A percentile compares a stretch with the other conserved stretches of the same genome.
Evolutionary conservation across 1,140 invertebrate species (phyloP).

Genomic region (Drosophila kurseongensis): DNA sequence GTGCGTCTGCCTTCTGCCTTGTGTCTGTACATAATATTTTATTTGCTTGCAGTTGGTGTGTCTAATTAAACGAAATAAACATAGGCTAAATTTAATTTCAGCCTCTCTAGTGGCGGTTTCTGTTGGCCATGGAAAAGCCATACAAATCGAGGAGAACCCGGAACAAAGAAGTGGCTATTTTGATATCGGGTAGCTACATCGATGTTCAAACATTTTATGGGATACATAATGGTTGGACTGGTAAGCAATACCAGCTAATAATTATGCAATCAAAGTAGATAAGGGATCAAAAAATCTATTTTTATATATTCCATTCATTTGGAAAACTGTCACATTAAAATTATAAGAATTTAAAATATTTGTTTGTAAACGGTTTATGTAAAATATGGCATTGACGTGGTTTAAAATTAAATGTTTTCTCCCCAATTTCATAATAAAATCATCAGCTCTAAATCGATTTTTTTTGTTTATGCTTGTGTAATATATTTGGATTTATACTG

Average conservation of each 20-base stretch:
- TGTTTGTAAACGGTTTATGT: neutral
- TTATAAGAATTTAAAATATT: too few relatives aligned
- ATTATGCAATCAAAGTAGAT: too few relatives aligned
- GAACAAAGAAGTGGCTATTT: conserved; percentile 23
- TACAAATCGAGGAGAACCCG: conserved; percentile 27
- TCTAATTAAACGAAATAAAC: conserved; percentile 81
- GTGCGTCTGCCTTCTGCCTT: conserved; percentile 29
- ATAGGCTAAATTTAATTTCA: conserved; percentile 76
- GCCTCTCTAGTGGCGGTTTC: conserved; percentile 60
- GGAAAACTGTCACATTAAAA: neutral
- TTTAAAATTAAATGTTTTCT: neutral
- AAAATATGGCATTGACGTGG: neutral
- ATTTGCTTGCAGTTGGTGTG: conserved; percentile 75
- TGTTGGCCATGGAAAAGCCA: conserved; percentile 41
- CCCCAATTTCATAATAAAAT: neutral
- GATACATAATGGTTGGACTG: neutral
- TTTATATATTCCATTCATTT: too few relatives aligned
- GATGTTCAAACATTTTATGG: conserved; percentile 23
- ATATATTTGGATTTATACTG: conserved; percentile 1
- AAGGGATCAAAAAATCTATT: too few relatives aligned
- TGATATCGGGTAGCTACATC: conserved; percentile 16
- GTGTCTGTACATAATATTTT: conserved; percentile 74
- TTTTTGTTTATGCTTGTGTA: neutral
- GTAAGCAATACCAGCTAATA: too few relatives aligned
- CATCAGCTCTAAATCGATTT: neutral